Base-by-base conservation (phyloP, 1,140 invertebrate species). In the Lasaia peninsularis region DNA sequence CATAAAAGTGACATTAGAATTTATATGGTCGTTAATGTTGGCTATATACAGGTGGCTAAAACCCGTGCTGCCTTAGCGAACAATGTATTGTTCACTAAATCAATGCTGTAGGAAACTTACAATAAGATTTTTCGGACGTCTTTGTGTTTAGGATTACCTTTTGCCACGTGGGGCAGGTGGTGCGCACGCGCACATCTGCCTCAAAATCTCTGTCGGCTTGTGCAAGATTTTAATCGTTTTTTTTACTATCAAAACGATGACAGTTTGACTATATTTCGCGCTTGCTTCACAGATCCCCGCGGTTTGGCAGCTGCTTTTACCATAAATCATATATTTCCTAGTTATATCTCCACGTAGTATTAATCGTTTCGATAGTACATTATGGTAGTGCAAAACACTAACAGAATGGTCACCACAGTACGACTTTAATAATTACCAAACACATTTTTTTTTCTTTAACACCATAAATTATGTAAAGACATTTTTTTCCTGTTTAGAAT, bases 161-260 rank as follows among this genome's bases (percentile, higher is more conserved):
- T 75, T 63, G 71, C 81, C 84, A 87, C 84, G 84, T 87, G 84
- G 75, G 40, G 58, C 84, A 85, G 84, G 81, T 85, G 83, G 62
- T 65, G 73, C 68, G 80, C 83, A 85, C 84, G 80, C 80, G 84
- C 81, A 72, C 83, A 87, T 65, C 84, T 85, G 84, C 73, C 65
- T 52, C 40, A 18, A 9, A 18, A 18, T 44, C 40, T 44, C 18
- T 44, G 40, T 44, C 72, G 70, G 75, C 79, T 87, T 87, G 81
- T 73, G 75, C 75, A 87, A 87, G 81, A 85, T 87, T 81, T 71
- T 82, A 82, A 83, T 82, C 74, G 74, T 61, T 40, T 67, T 69
- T 78, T 79, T 78, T 78, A 67, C 40, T 53, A 50, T 37, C 58
- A 63, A 69, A 68, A 73, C 60, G 80, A 79, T 79, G 80, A 87